These are phyloP conservation scores for Dynastes maya DNA, from an alignment of 2,888 invertebrate genomes.

Conservation along the genomic window DNA sequence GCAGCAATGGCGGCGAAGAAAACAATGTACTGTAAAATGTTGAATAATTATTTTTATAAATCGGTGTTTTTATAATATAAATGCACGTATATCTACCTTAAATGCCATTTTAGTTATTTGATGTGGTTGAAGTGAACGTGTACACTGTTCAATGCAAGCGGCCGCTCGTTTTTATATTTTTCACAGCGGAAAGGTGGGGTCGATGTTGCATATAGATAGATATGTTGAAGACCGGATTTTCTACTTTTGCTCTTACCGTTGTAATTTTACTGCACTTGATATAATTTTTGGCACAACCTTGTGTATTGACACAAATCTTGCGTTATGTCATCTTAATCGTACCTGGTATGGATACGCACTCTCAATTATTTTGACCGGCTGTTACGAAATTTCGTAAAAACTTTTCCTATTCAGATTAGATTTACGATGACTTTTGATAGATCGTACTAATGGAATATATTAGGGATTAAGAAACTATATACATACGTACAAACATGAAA, in stretches of 20 bases:
- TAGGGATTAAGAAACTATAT: not conserved
- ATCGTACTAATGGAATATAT: not conserved
- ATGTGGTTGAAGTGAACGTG: not conserved
- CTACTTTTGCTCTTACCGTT: conserved; percentile 9
- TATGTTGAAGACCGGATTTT: conserved; percentile 28
- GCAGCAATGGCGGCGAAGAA: conserved; percentile 54
- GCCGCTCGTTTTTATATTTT: conserved; percentile 11
- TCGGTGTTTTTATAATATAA: not conserved
- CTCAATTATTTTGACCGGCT: conserved; percentile 3
- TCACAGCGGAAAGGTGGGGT: conserved; percentile 18
- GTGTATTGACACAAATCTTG: conserved; percentile 23
- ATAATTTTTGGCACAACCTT: conserved; percentile 20
- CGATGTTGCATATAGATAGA: not conserved
- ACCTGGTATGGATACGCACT: not conserved
- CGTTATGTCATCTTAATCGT: conserved; percentile 13
- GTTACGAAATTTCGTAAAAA: conserved; percentile 9
- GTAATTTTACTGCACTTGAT: conserved; percentile 24
- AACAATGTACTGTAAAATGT: conserved; percentile 51
- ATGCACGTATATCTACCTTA: conserved; percentile 10
- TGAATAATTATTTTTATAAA: not conserved
- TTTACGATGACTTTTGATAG: not conserved
- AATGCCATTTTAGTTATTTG: conserved; percentile 17
- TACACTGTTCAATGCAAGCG: not conserved
- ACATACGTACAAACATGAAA: not conserved
- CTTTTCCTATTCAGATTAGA: not conserved